Percentiles rank a stretch among this genome's conserved stretches.
Evolutionary conservation across 2,113 vertebrate species (phyloP).

Genomic region (Deroptyus accipitrinus): DNA sequence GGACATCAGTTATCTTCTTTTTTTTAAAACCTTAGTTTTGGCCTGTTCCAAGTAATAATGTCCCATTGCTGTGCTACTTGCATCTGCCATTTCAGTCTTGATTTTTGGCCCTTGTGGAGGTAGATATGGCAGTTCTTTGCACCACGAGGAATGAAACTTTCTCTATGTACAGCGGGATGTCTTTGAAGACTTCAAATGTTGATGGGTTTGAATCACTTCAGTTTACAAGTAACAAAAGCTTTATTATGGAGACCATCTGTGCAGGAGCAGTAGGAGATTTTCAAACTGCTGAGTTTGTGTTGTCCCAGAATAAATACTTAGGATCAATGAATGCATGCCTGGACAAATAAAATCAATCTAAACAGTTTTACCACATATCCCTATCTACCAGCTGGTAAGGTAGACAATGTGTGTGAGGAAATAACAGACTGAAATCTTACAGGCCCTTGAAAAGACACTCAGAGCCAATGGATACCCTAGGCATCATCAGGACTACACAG

Average conservation of each 20-base stretch:
- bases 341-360: neutral
- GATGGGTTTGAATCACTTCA: neutral
- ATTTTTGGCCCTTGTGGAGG: neutral
- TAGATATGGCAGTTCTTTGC: neutral
- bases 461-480: neutral
- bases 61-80: neutral
- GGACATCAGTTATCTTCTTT: neutral
- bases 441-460: neutral
- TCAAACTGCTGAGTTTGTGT: neutral
- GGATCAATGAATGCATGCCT: neutral
- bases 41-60: neutral
- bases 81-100: neutral
- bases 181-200: neutral
- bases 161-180: accelerated
- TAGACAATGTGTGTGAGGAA: neutral
- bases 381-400: neutral
- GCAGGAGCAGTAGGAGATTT: neutral
- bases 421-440: neutral
- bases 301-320: neutral
- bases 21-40: neutral
- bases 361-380: neutral
- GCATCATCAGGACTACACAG: neutral
- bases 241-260: neutral
- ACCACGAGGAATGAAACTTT: neutral
- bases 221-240: neutral